Evolutionary conservation across 2,113 vertebrate genomes (phyloP).

Genomic region (Coregonus clupeaformis): DNA sequence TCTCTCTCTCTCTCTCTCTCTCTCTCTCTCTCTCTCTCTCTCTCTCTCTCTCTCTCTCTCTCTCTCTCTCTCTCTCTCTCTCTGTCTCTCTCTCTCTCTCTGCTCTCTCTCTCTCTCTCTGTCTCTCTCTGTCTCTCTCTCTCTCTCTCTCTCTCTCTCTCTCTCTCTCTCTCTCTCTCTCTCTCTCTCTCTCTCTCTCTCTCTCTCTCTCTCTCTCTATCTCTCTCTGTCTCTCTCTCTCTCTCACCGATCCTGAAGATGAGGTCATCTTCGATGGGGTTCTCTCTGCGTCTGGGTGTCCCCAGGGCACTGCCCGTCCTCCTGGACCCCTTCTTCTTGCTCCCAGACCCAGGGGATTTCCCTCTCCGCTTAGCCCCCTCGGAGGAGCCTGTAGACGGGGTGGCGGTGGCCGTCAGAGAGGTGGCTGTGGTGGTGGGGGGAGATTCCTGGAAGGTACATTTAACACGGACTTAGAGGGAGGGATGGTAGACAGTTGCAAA

Average conservation of each 20-base stretch:
- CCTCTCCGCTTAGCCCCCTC: conserved; percentile 92
- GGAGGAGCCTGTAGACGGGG: conserved; percentile 76
- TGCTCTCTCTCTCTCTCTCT: too few relatives aligned
- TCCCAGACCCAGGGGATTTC: conserved; percentile 88
- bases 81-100: too few relatives aligned
- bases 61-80: too few relatives aligned
- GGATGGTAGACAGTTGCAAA: not conserved
- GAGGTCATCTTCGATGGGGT: conserved; percentile 95
- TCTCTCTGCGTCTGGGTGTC: conserved; percentile 91
- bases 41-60: too few relatives aligned
- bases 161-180: too few relatives aligned
- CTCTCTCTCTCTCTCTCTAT: too few relatives aligned
- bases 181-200: too few relatives aligned
- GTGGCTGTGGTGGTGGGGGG: conserved; percentile 70
- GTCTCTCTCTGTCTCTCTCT: too few relatives aligned
- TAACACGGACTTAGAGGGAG: not conserved
- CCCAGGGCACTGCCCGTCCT: conserved; percentile 94
- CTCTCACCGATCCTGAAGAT: conserved; percentile 92
- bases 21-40: too few relatives aligned
- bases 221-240: too few relatives aligned
- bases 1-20: too few relatives aligned
- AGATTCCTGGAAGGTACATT: conserved; percentile 52
- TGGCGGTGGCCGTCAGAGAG: conserved; percentile 69
- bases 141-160: too few relatives aligned
- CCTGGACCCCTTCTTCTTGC: conserved; percentile 92